Base-by-base conservation (phyloP, 2,797 vertebrate genomes). In the Epinephelus awoara region DNA sequence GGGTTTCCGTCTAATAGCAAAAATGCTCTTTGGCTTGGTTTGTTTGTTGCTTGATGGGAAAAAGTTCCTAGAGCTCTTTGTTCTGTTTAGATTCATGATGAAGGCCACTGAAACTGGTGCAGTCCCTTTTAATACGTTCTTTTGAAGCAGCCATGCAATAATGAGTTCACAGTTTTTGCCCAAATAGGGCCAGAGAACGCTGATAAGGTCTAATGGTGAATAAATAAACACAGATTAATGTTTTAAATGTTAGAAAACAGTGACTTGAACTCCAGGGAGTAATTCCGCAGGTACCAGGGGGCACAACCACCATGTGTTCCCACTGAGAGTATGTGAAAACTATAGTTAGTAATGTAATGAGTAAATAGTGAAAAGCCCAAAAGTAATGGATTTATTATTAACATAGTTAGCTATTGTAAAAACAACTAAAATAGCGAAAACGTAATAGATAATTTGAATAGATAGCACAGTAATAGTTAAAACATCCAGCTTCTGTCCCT, bases 41-140 rank as follows among this genome's bases (percentile, higher is more conserved):
- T 81, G 68, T 79, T 87, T 74, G 61, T 79, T 78, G 51, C 6
- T 70, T 70, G 52, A 82, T 69, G 38, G 40, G 25, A 62, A 55
- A 61, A 61, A 23, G 18, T 52, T 72, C 27, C 12, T 40, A 58
- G n/a, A 64, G 29, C 25, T 72, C 68, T 77, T 76, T 75, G 63
- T 82, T 72, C 40, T 27, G 7, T 67, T 70, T 23, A 17, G n/a
- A 64, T 69, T 79, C 19, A 15, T 25, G 40, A 79, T 68, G 52
- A 78, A 62, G 27, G 25, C 46, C n/a, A 9, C 4, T 14, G 47
- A 50, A 64, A 83, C 4, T 46, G 0, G 2, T 4, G 25, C 17
- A 44, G 29, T 68, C 11, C 25, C 15, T 74, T 79, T 74, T 47
- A 69, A 56, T 34, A 44, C 46, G 40, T 42, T 57, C 2, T 57